phyloP scores from a whole-genome alignment of 2,888 invertebrate genomes.

The Tenthredo livida region DNA sequence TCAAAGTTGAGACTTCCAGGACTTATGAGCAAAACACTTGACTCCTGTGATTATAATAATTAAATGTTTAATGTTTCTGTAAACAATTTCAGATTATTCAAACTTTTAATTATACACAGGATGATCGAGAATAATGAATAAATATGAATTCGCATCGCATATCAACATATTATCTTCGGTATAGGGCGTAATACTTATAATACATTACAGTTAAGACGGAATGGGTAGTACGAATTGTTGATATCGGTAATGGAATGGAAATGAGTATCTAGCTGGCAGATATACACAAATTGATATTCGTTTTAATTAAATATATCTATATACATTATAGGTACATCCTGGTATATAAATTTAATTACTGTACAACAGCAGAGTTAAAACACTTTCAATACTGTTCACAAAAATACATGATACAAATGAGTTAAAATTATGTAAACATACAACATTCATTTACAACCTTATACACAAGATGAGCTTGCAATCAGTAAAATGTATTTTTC shows the following conservation, averaged over 20 bases:
- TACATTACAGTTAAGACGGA: neutral
- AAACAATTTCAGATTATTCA: constrained; percentile 33
- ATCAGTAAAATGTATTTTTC: constrained; percentile 27
- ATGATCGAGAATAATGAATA: neutral
- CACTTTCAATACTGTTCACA: constrained; percentile 77
- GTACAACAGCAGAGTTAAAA: constrained; percentile 71
- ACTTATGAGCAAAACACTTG: constrained; percentile 33
- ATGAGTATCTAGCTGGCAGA: constrained; percentile 1
- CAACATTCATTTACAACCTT: constrained; percentile 52
- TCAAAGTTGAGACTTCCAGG: neutral
- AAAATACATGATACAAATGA: constrained; percentile 73
- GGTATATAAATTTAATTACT: constrained; percentile 75
- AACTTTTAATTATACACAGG: neutral
- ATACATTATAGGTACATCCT: constrained; percentile 77
- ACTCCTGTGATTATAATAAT: neutral
- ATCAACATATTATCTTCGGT: neutral
- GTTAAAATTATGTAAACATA: constrained; percentile 51
- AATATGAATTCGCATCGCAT: neutral
- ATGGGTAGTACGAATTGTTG: neutral
- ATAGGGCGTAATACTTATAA: neutral
- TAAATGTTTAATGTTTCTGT: neutral
- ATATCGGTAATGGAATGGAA: neutral
- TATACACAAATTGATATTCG: constrained; percentile 76
- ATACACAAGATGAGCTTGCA: constrained; percentile 46
- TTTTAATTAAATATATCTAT: constrained; percentile 78